Percentiles rank a stretch among this genome's conserved stretches.
phyloP scores from a whole-genome alignment of 2,888 invertebrate genomes.

The Cerastoderma edule region DNA sequence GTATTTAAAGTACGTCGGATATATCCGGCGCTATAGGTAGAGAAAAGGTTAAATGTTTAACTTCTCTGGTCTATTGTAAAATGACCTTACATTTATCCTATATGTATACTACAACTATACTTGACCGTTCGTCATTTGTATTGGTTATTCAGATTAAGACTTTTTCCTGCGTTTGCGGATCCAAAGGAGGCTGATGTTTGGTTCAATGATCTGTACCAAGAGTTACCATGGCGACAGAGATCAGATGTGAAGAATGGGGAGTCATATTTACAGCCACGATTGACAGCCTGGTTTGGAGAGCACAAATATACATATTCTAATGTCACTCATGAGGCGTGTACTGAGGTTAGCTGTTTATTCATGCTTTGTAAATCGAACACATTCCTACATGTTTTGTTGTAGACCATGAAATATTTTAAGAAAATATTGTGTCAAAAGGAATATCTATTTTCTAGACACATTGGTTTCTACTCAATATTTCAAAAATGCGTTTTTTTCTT shows the following conservation, averaged over 20 bases:
- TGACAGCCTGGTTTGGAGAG: conserved; percentile 85
- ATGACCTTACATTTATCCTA: too few species aligned
- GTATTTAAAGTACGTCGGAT: too few species aligned
- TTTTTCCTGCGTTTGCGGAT: conserved; percentile 78
- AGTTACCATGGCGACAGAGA: conserved; percentile 80
- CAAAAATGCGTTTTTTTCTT: too few species aligned
- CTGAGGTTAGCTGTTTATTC: conserved; percentile 66
- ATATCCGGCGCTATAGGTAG: too few species aligned
- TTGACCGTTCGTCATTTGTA: neutral
- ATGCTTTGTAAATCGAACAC: too few species aligned
- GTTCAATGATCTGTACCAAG: conserved; percentile 74
- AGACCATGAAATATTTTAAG: too few species aligned
- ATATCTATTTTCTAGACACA: too few species aligned
- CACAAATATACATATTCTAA: conserved; percentile 84
- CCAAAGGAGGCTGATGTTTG: conserved; percentile 70
- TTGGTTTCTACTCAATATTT: too few species aligned
- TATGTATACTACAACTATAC: neutral
- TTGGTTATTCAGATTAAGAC: conserved; percentile 69
- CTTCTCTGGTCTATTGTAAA: too few species aligned
- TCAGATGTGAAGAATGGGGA: conserved; percentile 73
- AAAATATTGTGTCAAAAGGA: too few species aligned
- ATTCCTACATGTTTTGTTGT: too few species aligned
- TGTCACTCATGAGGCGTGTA: conserved; percentile 72
- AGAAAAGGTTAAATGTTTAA: too few species aligned
- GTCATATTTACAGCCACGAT: conserved; percentile 81